Base-by-base conservation (phyloP, 2,797 vertebrate genomes). In the Kryptopterus vitreolus region DNA sequence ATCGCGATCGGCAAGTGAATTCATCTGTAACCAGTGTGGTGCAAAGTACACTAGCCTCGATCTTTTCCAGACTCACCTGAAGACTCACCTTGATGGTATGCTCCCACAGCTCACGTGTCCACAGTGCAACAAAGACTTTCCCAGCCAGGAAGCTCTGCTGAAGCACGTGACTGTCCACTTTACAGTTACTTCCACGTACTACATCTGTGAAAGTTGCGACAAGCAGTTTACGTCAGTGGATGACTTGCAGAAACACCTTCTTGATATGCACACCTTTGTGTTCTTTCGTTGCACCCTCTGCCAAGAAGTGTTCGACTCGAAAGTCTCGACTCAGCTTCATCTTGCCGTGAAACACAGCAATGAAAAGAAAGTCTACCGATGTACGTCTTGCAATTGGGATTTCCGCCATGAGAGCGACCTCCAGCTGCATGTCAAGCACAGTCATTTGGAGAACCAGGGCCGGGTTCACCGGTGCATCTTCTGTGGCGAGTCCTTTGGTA, bases 231-330 rank as follows among this genome's bases (percentile, higher is more conserved):
- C 96, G 1, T 97, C 96, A 0, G 96, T 99, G 88, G 97, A 99
- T 78, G 98, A 99, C 88, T 92, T 99, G 75, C 97, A 99, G 91
- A 97, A 97, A 88, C 98, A 99, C 88, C 92, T 99, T 20, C 90
- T 99, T 3, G 98, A 99, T 91, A 99, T 99, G 98, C 98, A 99
- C 87, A 99, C 98, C 0, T 97, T 99, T 1, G 96, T 97, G 82
- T 99, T 99, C 89, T 99, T 98, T 90, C 97, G 97, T 83, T 99
- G 98, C 86, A 98, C 98, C 43, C 92, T 99, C 79, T 99, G 98
- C 91, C 98, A 99, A 86, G 97, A 99, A 84, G 96, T 98, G 59
- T 99, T 99, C 53, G 96, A 98, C 92, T 99, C 98, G 0, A 99
- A 98, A 88, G 96, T 99, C 52, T 99, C 98, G 43, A 97, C 98